Evolutionary conservation across 2,113 vertebrate species (phyloP).

Genomic region (Dasyornis broadbenti): DNA sequence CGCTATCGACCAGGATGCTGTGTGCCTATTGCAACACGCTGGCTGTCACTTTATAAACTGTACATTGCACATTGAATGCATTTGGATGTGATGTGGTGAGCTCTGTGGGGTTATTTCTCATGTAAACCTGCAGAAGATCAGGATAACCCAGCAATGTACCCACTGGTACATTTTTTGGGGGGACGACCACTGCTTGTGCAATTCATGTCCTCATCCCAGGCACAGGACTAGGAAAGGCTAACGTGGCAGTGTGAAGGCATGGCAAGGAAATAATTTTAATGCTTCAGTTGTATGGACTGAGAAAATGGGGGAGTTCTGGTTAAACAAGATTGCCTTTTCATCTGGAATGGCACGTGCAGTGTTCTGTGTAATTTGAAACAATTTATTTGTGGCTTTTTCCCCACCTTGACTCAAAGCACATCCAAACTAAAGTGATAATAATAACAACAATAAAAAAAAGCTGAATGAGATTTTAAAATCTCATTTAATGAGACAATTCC

Average conservation of each 20-base stretch:
- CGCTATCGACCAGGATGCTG: fast-evolving
- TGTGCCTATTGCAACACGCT: background rate
- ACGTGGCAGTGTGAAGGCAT: background rate
- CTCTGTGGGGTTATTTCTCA: background rate
- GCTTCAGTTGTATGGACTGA: background rate
- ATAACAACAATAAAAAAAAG: background rate
- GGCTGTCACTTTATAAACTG: background rate
- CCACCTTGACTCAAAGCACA: background rate
- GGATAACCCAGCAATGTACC: background rate
- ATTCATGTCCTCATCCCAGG: background rate
- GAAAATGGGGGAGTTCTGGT: background rate
- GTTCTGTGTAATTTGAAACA: background rate
- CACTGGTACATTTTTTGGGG: background rate
- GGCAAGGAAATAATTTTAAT: background rate
- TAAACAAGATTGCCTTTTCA: background rate
- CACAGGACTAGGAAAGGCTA: background rate
- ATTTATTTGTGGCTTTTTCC: background rate
- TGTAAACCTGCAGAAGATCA: background rate
- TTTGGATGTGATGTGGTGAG: background rate
- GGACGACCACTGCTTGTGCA: background rate
- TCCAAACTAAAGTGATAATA: background rate
- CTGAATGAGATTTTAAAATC: background rate
- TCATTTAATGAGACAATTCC: background rate
- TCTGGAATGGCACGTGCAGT: fast-evolving
- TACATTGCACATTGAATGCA: background rate